A percentile compares a stretch with the other conserved stretches of the same genome.
Conservation (phyloP, 2,797 vertebrate species). For the Pangasius mekongensis region DNA sequence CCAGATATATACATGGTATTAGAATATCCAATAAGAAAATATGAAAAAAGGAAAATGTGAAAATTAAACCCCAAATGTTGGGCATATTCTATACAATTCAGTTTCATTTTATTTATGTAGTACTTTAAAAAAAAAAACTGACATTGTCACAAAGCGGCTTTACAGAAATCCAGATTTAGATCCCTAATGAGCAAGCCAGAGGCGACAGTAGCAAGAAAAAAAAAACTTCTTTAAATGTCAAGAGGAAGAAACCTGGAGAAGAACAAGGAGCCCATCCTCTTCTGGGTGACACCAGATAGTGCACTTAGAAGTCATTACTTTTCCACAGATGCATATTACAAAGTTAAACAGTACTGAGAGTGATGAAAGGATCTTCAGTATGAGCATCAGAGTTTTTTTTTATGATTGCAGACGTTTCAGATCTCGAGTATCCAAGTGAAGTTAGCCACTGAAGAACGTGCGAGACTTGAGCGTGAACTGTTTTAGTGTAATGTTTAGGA, state of each 20-base stretch:
- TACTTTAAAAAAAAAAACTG: not conserved
- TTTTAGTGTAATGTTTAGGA: not conserved
- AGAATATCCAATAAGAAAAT: too few relatives aligned
- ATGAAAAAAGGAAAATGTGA: not conserved
- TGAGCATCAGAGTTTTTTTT: not conserved
- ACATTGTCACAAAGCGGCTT: not conserved
- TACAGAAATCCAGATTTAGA: not conserved
- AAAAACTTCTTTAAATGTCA: not conserved
- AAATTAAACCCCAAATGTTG: not conserved
- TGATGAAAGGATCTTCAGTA: not conserved
- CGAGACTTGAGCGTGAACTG: not conserved
- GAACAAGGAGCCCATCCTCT: not conserved
- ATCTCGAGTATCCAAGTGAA: not conserved
- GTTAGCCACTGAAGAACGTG: not conserved
- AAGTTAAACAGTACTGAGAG: not conserved
- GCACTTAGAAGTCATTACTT: not conserved
- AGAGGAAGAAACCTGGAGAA: not conserved
- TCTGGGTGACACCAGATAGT: not conserved
- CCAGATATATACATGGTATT: not conserved
- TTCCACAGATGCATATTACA: not conserved
- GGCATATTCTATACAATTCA: not conserved
- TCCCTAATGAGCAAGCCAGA: not conserved
- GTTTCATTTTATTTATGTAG: not conserved
- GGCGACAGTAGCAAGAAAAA: not conserved
- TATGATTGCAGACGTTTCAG: not conserved